These are phyloP conservation scores for Cisticola juncidis DNA, from an alignment of 2,113 vertebrate species.

Conservation along the genomic window DNA sequence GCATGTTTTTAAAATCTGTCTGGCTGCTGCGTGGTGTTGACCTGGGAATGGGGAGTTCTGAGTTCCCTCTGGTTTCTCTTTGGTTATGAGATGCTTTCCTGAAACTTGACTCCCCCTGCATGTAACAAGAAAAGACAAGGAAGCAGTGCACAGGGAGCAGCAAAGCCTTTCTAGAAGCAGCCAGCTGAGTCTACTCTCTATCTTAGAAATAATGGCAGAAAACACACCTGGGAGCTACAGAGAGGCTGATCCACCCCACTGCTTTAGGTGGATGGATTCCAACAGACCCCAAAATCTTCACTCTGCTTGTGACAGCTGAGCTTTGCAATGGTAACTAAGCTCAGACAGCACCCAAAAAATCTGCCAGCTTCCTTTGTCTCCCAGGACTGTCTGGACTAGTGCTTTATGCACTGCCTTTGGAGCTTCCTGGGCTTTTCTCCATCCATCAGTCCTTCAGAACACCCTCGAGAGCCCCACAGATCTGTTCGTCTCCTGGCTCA, in stretches of 20 bases:
- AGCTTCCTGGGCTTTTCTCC: background rate
- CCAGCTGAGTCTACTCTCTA: background rate
- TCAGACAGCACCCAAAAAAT: background rate
- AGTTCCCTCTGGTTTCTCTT: background rate
- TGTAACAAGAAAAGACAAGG: background rate
- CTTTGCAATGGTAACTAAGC: background rate
- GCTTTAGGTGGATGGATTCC: background rate
- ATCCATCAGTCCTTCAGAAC: background rate
- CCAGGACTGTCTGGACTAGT: background rate
- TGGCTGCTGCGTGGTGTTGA: background rate
- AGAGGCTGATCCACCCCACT: background rate
- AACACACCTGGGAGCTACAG: background rate
- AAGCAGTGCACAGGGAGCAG: background rate
- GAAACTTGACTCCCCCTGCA: fast-evolving
- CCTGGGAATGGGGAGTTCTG: background rate
- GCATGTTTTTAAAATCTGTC: background rate
- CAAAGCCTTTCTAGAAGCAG: background rate
- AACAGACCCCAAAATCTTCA: background rate
- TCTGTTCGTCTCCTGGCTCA: background rate
- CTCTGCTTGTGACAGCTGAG: background rate
- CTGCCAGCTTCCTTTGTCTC: background rate
- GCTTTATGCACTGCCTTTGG: background rate
- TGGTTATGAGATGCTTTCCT: background rate
- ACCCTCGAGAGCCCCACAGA: background rate
- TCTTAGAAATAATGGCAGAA: background rate